Evolutionary conservation across 1,140 invertebrate genomes (phyloP).

Genomic region (Brachionus rotundiformis): DNA sequence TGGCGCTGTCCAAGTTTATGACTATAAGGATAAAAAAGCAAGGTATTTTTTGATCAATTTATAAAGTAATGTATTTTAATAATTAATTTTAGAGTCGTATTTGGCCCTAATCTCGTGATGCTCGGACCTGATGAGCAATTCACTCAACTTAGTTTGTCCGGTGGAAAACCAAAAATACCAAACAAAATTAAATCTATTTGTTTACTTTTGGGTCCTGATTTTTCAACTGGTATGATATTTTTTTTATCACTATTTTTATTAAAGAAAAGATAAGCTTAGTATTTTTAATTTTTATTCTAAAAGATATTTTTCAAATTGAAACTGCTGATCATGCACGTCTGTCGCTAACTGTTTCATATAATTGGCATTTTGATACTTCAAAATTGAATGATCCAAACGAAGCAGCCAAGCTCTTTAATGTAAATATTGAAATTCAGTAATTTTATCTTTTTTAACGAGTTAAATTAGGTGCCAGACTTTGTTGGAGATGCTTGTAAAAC

Average conservation of each 20-base stretch:
- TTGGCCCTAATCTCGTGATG: conserved; percentile 61
- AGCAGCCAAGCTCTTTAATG: conserved; percentile 33
- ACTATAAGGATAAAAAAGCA: conserved; percentile 60
- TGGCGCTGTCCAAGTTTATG: conserved; percentile 61
- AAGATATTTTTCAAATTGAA: conserved; percentile 57
- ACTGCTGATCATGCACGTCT: conserved; percentile 62
- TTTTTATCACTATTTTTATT: conserved; percentile 53
- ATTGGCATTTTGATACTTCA: conserved; percentile 55
- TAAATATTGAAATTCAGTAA: background rate
- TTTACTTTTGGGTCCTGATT: conserved; percentile 62
- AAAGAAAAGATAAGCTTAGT: conserved; percentile 40
- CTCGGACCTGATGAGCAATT: conserved; percentile 62
- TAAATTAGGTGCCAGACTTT: conserved; percentile 59
- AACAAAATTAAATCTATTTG: conserved; percentile 59
- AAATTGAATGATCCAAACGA: conserved; percentile 34
- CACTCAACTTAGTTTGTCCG: conserved; percentile 60
- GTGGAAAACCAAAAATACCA: conserved; percentile 60
- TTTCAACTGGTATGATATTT: conserved; percentile 60
- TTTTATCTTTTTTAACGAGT: conserved; percentile 54
- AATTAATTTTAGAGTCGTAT: conserved; percentile 58
- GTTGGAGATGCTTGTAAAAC: conserved; percentile 61
- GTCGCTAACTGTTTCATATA: conserved; percentile 58
- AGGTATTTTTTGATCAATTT: conserved; percentile 57
- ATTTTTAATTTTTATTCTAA: conserved; percentile 59
- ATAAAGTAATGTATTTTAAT: background rate